These are phyloP conservation scores for Hydrophis major DNA, from an alignment of 2,797 vertebrate species.

Conservation along the genomic window DNA sequence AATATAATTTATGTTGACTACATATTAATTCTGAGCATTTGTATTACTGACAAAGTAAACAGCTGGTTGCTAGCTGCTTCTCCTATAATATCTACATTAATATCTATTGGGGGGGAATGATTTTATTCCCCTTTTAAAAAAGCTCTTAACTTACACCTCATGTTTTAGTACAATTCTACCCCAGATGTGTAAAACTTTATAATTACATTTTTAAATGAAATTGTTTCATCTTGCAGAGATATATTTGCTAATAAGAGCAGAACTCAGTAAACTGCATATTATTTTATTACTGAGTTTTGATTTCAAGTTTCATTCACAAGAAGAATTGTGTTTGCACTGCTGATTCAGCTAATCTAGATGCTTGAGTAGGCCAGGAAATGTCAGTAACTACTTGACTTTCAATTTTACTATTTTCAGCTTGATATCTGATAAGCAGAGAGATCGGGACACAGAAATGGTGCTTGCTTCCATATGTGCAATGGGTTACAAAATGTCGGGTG, in stretches of 20 bases:
- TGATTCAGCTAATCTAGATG: neutral
- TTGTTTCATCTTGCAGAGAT: neutral
- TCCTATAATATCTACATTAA: neutral
- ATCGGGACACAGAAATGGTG: neutral
- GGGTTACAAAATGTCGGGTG: neutral
- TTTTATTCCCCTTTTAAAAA: neutral
- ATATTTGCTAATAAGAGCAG: neutral
- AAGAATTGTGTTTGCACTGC: neutral
- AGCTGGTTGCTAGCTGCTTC: neutral
- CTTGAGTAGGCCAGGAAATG: neutral
- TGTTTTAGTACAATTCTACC: neutral
- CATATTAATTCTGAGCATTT: neutral
- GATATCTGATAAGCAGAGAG: neutral
- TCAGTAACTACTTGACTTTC: neutral
- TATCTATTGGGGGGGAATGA: neutral
- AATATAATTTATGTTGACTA: neutral
- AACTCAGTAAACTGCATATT: neutral
- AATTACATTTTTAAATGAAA: neutral
- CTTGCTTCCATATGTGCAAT: neutral
- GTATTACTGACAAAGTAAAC: slow-evolving; percentile 2
- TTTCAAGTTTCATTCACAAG: neutral
- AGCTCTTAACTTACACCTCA: neutral
- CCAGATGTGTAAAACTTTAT: neutral
- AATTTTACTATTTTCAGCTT: neutral
- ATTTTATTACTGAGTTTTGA: neutral